These are phyloP conservation scores for Cryptotermes secundus DNA, from an alignment of 1,140 invertebrate species.

Conservation along the genomic window DNA sequence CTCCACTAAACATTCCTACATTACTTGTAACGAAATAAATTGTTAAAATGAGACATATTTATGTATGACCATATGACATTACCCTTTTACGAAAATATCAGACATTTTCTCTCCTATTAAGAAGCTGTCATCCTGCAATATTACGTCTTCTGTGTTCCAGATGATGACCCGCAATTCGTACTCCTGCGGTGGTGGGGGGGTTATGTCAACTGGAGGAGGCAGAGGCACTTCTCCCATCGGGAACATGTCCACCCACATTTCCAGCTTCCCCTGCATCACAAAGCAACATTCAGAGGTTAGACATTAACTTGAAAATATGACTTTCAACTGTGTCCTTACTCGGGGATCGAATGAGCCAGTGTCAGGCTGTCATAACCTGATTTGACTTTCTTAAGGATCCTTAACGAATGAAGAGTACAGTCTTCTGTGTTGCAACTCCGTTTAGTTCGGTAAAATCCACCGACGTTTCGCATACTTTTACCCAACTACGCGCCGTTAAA, in stretches of 20 bases:
- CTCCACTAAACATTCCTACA: too few relatives aligned
- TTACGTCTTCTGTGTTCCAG: slow-evolving; percentile 76
- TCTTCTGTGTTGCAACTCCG: too few relatives aligned
- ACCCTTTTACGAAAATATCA: slow-evolving; percentile 87
- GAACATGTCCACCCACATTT: slow-evolving; percentile 91
- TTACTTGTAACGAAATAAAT: too few relatives aligned
- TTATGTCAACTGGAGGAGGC: slow-evolving; percentile 73
- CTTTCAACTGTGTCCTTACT: not conserved
- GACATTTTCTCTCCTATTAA: slow-evolving; percentile 77
- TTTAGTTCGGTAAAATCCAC: too few relatives aligned
- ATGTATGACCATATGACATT: slow-evolving; percentile 36
- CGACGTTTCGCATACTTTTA: too few relatives aligned
- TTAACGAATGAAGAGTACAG: too few relatives aligned
- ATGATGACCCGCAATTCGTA: slow-evolving; percentile 84
- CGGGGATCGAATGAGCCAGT: too few relatives aligned
- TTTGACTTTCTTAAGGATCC: too few relatives aligned
- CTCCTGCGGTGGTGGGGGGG: slow-evolving; percentile 67
- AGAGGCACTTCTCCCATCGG: slow-evolving; percentile 56
- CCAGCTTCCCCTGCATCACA: slow-evolving; percentile 71
- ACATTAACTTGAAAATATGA: not conserved
- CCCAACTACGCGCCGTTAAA: too few relatives aligned
- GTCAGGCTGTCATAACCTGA: too few relatives aligned
- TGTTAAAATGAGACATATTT: too few relatives aligned
- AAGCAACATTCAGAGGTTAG: too few relatives aligned
- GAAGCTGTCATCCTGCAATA: slow-evolving; percentile 72